A percentile compares a stretch with the other conserved stretches of the same genome.
phyloP scores from a whole-genome alignment of 2,113 vertebrate species.

The Choloepus hoffmanni region DNA sequence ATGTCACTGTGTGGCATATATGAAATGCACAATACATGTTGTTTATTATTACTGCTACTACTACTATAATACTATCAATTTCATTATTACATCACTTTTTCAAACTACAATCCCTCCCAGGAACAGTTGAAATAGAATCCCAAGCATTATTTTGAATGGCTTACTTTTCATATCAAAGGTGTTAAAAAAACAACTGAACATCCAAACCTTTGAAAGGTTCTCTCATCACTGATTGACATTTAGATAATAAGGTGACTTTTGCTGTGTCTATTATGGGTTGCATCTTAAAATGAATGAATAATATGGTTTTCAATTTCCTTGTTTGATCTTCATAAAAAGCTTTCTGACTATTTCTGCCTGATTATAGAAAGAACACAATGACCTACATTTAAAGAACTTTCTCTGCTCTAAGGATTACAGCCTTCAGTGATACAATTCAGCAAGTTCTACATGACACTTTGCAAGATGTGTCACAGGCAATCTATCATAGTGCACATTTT shows the following conservation, averaged over 20 bases:
- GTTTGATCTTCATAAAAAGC: neutral
- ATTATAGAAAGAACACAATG: slow-evolving; percentile 61
- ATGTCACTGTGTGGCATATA: neutral
- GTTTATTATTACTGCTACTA: neutral
- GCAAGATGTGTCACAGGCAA: slow-evolving; percentile 67
- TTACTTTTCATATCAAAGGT: neutral
- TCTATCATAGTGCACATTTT: slow-evolving; percentile 67
- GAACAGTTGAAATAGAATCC: neutral
- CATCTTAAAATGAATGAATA: slow-evolving; percentile 3
- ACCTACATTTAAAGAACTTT: slow-evolving; percentile 71
- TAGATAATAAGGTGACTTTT: slow-evolving; percentile 49
- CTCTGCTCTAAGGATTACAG: neutral
- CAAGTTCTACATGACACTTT: slow-evolving; percentile 60
- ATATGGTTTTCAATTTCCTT: slow-evolving; percentile 31
- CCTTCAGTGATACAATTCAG: slow-evolving; percentile 58
- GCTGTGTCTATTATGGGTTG: neutral
- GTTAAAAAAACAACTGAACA: neutral
- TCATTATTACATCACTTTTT: neutral
- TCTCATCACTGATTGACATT: neutral
- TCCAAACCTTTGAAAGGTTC: neutral
- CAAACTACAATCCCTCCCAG: neutral
- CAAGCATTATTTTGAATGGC: neutral
- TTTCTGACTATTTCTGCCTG: slow-evolving; percentile 1
- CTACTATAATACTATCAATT: neutral
- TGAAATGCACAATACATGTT: neutral